Conservation (phyloP, 2,888 invertebrate genomes). For the Heteromurus nitidus region DNA sequence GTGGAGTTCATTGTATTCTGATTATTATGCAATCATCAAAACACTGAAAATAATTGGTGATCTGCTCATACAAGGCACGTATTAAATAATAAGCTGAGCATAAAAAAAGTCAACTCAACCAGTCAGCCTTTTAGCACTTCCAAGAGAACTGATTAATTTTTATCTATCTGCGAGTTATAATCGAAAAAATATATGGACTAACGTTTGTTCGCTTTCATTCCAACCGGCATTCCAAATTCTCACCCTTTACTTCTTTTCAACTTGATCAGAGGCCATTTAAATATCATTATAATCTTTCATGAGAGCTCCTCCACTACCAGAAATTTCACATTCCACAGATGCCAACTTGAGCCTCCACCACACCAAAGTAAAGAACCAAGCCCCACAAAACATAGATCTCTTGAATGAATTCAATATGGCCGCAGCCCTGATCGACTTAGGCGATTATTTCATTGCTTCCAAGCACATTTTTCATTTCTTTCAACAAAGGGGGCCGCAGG, state of each 20-base stretch:
- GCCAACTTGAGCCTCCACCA: conserved; percentile 17
- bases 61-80: conserved; percentile 11
- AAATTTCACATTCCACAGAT: conserved; percentile 1
- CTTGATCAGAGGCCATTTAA: not conserved
- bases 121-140: not conserved
- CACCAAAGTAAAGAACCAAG: conserved; percentile 45
- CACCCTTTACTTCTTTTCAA: not conserved
- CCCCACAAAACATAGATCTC: conserved; percentile 35
- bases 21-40: not conserved
- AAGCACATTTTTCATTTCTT: conserved; percentile 19
- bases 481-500: conserved; percentile 32
- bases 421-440: conserved; percentile 40
- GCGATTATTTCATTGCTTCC: conserved; percentile 42
- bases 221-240: too few species aligned
- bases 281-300: too few species aligned
- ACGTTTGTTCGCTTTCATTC: too few species aligned
- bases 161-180: too few species aligned
- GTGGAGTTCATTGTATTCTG: too few species aligned
- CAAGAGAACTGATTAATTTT: conserved; percentile 12
- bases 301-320: too few species aligned
- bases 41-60: conserved; percentile 12
- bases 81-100: conserved; percentile 1
- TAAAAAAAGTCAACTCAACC: not conserved
- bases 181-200: too few species aligned
- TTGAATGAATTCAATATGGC: conserved; percentile 35